Conservation (phyloP, 1,140 invertebrate species). For the Rhyzopertha dominica region DNA sequence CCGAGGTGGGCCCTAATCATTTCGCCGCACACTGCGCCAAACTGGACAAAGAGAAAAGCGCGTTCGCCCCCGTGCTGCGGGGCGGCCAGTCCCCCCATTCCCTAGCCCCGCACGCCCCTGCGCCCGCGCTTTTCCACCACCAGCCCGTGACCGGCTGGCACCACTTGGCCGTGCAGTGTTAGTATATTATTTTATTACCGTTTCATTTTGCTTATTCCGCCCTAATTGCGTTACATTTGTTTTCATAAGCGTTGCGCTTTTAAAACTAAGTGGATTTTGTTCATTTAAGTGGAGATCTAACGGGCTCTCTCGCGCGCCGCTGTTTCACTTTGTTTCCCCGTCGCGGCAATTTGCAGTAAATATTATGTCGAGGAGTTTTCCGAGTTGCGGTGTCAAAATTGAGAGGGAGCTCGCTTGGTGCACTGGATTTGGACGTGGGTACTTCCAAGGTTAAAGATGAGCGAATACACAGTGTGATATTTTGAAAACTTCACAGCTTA, state of each 20-base stretch:
- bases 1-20: conserved; percentile 51
- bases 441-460: too few species aligned
- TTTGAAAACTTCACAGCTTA: too few species aligned
- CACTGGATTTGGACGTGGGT: too few species aligned
- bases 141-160: conserved; percentile 56
- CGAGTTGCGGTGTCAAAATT: too few species aligned
- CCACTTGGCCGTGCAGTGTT: conserved; percentile 59
- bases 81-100: conserved; percentile 48
- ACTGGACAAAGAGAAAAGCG: conserved; percentile 50
- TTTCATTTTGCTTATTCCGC: conserved; percentile 25
- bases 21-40: conserved; percentile 56
- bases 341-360: background rate
- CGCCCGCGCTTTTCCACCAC: conserved; percentile 53
- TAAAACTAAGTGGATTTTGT: conserved; percentile 35
- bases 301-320: conserved; percentile 20
- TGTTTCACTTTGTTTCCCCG: conserved; percentile 6
- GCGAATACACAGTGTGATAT: too few species aligned
- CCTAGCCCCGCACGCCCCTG: conserved; percentile 52
- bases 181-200: conserved; percentile 48
- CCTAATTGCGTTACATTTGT: conserved; percentile 37
- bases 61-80: conserved; percentile 58
- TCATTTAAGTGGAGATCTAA: conserved; percentile 25
- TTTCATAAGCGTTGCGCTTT: conserved; percentile 34
- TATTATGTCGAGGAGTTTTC: too few species aligned
- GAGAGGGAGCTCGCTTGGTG: too few species aligned